A percentile compares a stretch with the other conserved stretches of the same genome.
Conservation (phyloP, 2,888 invertebrate species). For the Oasisia sp. region DNA sequence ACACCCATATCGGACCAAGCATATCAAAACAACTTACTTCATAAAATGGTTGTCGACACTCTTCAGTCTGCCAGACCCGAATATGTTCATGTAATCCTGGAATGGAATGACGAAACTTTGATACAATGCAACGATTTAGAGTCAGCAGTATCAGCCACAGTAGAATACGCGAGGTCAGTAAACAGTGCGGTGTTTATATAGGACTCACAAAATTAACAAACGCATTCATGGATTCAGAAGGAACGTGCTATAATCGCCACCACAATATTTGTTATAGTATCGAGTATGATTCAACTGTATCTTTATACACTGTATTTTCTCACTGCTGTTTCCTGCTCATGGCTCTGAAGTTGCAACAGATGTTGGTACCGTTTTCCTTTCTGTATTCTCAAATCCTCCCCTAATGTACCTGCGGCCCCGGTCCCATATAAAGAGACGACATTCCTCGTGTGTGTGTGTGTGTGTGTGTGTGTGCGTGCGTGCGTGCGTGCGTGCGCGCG, state of each 20-base stretch:
- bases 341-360: neutral
- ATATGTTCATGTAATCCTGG: slow-evolving; percentile 6
- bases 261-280: neutral
- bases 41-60: neutral
- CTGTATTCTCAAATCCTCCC: too few species aligned
- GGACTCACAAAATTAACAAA: too few species aligned
- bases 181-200: too few species aligned
- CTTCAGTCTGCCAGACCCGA: neutral
- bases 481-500: too few species aligned
- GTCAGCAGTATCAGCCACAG: neutral
- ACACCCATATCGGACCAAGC: neutral
- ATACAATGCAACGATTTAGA: neutral
- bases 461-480: too few species aligned
- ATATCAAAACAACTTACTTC: neutral
- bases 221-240: too few species aligned
- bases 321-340: neutral
- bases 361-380: neutral
- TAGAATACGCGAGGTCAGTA: neutral
- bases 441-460: too few species aligned
- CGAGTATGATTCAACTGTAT: neutral
- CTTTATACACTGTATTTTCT: neutral
- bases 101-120: neutral
- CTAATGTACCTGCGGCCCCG: too few species aligned
- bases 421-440: too few species aligned
- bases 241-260: neutral